Base-by-base conservation (phyloP, 2,888 invertebrate genomes). In the Opisthograptis luteolata region DNA sequence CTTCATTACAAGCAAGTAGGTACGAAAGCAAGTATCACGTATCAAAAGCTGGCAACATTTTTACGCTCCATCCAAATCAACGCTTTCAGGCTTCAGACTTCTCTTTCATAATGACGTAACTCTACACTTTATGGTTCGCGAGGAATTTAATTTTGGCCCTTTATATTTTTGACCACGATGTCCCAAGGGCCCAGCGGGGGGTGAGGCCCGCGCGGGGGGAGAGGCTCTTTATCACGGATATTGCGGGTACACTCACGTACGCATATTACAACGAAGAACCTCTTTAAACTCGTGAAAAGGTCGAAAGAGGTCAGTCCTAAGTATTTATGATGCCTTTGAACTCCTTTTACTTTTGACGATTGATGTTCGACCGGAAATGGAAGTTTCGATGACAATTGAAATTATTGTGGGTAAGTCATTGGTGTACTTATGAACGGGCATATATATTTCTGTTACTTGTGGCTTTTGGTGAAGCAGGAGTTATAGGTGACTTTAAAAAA, bases 111-210 rank as follows among this genome's bases (percentile, higher is more conserved):
- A 88, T 87, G 84, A 87, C 80, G 89, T 87, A 87, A 88, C 81
- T 79, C 82, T 79, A 88, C 84, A 88, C 80, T 84, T 84, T 87
- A 86, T 80, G 80, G 78, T 73, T 70, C 67, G 70, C 64, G 62
- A 67, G 79, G 86, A 86, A 87, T 88, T 87, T 87, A 80, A 87
- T 87, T 87, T 87, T 71, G 75, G 72, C 68, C 79, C 77, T 82
- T 83, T 84, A 80, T 81, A 81, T 82, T 84, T 85, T 85, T 84
- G 86, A 86, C 86, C 84, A 81, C 73, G 70, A 60, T 50, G 65
- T 67, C 61, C 70, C 39, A 19, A 15, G 28, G 30, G 50, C 40
- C 8, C 14, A 17, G 39, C 17, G 27, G 39, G 15, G 55, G 53
- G 53, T 51, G 54, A 56, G 52, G 35, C 13, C 9, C 20, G 30